Percentiles rank a stretch among this genome's conserved stretches.
Evolutionary conservation across 2,888 invertebrate species (phyloP).

Genomic region (Oscheius sp.): DNA sequence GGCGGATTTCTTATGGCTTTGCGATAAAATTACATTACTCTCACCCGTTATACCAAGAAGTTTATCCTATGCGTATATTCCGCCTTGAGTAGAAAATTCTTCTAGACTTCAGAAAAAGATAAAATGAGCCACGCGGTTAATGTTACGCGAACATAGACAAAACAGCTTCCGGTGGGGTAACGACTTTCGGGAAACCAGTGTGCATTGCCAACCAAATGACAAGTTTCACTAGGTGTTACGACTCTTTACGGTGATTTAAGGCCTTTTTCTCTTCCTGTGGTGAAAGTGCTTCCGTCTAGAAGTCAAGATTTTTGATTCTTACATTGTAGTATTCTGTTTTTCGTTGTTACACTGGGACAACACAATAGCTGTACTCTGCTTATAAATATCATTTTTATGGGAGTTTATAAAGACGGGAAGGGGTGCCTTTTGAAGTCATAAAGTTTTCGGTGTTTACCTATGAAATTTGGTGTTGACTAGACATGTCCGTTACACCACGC

Average conservation of each 20-base stretch:
- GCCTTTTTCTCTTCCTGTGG: background rate
- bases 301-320: background rate
- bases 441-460: no score
- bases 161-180: conserved; percentile 22
- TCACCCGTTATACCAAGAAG: conserved; percentile 21
- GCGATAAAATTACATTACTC: conserved; percentile 17
- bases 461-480: no score
- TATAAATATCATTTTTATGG: no score
- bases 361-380: background rate
- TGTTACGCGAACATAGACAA: conserved; percentile 7
- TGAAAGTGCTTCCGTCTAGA: background rate
- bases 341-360: background rate
- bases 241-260: background rate
- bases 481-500: no score
- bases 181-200: conserved; percentile 19
- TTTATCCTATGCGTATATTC: background rate
- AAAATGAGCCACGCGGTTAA: background rate
- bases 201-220: background rate
- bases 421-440: no score
- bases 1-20: conserved; percentile 7
- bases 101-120: no score
- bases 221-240: conserved; percentile 8
- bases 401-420: no score
- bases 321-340: background rate
- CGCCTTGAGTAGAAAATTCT: background rate